These are phyloP conservation scores for Corythoichthys haematopterus DNA, from an alignment of 2,113 vertebrate genomes.

Conservation along the genomic window DNA sequence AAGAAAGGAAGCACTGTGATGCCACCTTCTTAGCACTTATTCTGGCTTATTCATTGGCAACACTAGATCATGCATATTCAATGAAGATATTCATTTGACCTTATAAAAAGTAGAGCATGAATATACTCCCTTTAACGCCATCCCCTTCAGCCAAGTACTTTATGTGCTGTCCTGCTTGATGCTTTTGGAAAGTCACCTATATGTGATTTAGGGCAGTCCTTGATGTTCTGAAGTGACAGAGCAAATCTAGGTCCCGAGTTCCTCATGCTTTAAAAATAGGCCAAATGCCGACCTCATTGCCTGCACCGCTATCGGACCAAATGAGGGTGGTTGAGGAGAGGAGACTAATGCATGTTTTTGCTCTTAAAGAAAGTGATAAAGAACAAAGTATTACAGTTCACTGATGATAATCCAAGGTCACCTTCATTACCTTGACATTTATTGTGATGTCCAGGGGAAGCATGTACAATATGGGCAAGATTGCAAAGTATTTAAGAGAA, in stretches of 20 bases:
- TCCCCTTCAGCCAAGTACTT: constrained; percentile 9
- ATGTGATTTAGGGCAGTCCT: constrained; percentile 24
- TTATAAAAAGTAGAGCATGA: constrained; percentile 19
- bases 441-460: background rate
- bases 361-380: constrained; percentile 9
- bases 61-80: constrained; percentile 37
- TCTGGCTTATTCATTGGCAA: constrained; percentile 5
- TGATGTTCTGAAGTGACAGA: constrained; percentile 39
- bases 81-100: constrained; percentile 33
- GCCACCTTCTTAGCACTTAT: constrained; percentile 48
- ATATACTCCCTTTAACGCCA: background rate
- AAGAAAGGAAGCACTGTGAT: background rate
- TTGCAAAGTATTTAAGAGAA: background rate
- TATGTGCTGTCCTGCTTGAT: background rate
- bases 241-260: constrained; percentile 33
- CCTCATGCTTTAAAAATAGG: constrained; percentile 64
- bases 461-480: background rate
- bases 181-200: constrained; percentile 1
- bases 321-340: constrained; percentile 28
- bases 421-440: too few species aligned
- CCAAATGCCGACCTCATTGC: constrained; percentile 66
- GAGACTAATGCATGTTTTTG: constrained; percentile 15
- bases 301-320: constrained; percentile 47
- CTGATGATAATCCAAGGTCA: background rate
- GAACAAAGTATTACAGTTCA: background rate